Conservation (phyloP, 2,888 invertebrate genomes). For the Hypomecis atomaria region DNA sequence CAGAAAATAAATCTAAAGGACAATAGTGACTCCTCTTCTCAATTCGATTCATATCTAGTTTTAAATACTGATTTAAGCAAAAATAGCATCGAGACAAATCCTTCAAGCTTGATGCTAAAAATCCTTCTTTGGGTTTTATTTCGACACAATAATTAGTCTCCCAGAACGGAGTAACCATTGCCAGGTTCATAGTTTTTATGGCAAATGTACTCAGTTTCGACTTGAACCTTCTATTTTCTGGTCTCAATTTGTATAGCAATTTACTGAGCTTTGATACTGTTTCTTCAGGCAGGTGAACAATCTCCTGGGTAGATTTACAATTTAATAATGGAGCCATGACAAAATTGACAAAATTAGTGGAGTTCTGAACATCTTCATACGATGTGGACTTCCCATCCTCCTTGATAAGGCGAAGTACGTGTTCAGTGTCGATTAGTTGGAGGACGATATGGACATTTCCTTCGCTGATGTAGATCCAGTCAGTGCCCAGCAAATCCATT, state of each 20-base stretch:
- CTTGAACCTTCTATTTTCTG: slow-evolving; percentile 71
- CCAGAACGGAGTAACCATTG: slow-evolving; percentile 53
- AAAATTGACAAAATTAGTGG: slow-evolving; percentile 66
- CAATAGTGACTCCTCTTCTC: slow-evolving; percentile 86
- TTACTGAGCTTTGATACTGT: slow-evolving; percentile 62
- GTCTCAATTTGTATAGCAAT: slow-evolving; percentile 60
- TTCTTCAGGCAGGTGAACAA: slow-evolving; percentile 62
- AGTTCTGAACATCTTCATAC: slow-evolving; percentile 45
- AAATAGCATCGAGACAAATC: slow-evolving; percentile 80
- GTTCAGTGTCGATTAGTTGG: slow-evolving; percentile 70
- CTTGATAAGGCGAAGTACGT: slow-evolving; percentile 77
- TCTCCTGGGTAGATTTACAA: slow-evolving; percentile 55
- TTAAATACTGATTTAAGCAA: slow-evolving; percentile 83
- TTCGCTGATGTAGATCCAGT: slow-evolving; percentile 84
- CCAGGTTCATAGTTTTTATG: slow-evolving; percentile 77
- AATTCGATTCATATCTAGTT: slow-evolving; percentile 83
- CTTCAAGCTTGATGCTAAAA: slow-evolving; percentile 66
- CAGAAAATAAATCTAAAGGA: slow-evolving; percentile 89
- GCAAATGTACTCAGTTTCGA: slow-evolving; percentile 70
- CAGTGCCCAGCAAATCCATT: slow-evolving; percentile 62
- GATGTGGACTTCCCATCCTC: slow-evolving; percentile 50
- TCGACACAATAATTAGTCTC: slow-evolving; percentile 83
- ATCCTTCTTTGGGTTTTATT: slow-evolving; percentile 89
- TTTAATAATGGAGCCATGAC: slow-evolving; percentile 68
- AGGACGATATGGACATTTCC: slow-evolving; percentile 85